Base-by-base conservation (phyloP, 2,888 invertebrate species). In the Tubiluchus corallicola region DNA sequence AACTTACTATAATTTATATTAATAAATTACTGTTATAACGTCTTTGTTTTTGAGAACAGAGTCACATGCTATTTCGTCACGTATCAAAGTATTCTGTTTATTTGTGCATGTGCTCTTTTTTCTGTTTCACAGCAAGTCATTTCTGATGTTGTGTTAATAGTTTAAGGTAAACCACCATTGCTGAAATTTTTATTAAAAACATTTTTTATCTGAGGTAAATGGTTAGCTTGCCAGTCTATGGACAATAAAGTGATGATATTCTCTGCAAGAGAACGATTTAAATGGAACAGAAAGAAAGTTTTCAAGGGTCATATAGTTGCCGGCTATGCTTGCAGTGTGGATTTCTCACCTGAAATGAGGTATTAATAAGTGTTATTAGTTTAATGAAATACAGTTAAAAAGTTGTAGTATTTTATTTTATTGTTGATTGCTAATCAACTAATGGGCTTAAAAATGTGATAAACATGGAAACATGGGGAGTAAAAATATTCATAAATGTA, bases 301-400 rank as follows among this genome's bases (percentile, higher is more conserved):
- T 99, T 99, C 66, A 80, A 79, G 0, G 96, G 98, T 0, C 98
- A 99, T 62, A 98, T 98, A 92, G 96, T 96, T 1, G 94, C 98
- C 4, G 98, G 98, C 0, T 99, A 96, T 66, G 96, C 98, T 0
- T 98, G 98, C 62, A 76, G 82, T 2, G 71, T 92, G 4, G 98
- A 98, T 66, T 98, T 87, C 66, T 92, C 94, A 2, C 96, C 98
- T 0, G 96, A 98, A 61, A 94, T 98, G 92, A 85, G 82, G 80
- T 84, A 63, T 49, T n/a, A n/a, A n/a, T n/a, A n/a, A n/a, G n/a
- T n/a, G n/a, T n/a, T n/a, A n/a, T n/a, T n/a, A n/a, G n/a, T n/a
- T n/a, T n/a, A n/a, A n/a, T n/a, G n/a, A n/a, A n/a, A n/a, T n/a
- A n/a, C n/a, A n/a, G n/a, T n/a, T n/a, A n/a, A n/a, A n/a, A n/a